Base-by-base conservation (phyloP, 2,888 invertebrate genomes). In the Drosophila merina region DNA sequence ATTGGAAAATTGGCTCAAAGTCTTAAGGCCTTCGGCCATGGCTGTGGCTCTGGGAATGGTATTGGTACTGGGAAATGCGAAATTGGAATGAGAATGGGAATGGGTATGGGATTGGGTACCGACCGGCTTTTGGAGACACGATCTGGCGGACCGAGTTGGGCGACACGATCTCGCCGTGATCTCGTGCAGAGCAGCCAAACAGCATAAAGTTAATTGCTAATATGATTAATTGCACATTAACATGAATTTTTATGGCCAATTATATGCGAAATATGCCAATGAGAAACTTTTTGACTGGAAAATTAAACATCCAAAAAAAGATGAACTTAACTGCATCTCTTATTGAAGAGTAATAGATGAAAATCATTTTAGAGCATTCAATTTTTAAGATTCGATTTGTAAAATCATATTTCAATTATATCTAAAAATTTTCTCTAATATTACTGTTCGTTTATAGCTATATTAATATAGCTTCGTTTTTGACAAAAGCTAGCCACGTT, bases 141-240 rank as follows among this genome's bases (percentile, higher is more conserved):
- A 75, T 66, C 62, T 51, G 20, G 44, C 44, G 44, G 44, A 4
- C 44, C 25, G 44, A 44, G 44, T 25, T 44, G 44, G 44, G 44
- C 44, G 66, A 57, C 67, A 70, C 66, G 83, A 79, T 76, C 60
- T 49, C 57, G 50, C 69, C 50, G 67, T 73, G 89, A 88, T 88
- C 79, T 89, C 89, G 89, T 89, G 89, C 89, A 81, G 88, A 55
- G 77, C 75, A 70, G 67, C 60, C 79, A 75, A 88, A 84, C 88
- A 84, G 82, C 88, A 83, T 77, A 76, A 84, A 84, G 89, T 88
- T 89, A 89, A 89, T 89, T 89, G 89, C 86, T 83, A 89, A 89
- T 90, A 87, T 90, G 89, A 89, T 90, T 89, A 90, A 89, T 89
- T 89, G 89, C 84, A 88, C 88, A 88, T 90, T 89, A 89, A 90